phyloP scores from a whole-genome alignment of 2,888 invertebrate genomes.

The Chirona hameri region DNA sequence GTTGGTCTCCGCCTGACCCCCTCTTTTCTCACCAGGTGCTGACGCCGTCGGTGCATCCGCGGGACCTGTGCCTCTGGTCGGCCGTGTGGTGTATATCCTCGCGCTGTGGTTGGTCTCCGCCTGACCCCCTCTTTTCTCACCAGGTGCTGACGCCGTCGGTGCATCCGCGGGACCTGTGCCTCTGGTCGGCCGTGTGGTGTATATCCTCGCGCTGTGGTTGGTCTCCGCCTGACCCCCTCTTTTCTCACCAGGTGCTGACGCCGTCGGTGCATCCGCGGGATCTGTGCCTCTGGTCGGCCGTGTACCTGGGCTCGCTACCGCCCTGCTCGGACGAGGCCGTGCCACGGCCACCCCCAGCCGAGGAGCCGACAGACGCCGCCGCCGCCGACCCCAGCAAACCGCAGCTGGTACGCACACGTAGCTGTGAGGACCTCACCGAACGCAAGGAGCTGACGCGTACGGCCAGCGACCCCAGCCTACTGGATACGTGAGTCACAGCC shows the following conservation, averaged over 20 bases:
- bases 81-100: too few species aligned
- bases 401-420: conserved; percentile 47
- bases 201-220: too few species aligned
- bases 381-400: conserved; percentile 58
- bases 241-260: conserved; percentile 61
- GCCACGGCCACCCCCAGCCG: conserved; percentile 42
- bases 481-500: conserved; percentile 62
- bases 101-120: neutral
- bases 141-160: conserved; percentile 77
- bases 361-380: conserved; percentile 53
- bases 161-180: conserved; percentile 72
- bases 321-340: conserved; percentile 31
- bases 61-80: conserved; percentile 73
- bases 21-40: conserved; percentile 54
- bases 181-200: too few species aligned
- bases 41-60: conserved; percentile 79
- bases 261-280: conserved; percentile 80
- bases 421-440: conserved; percentile 6
- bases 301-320: conserved; percentile 63
- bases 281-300: conserved; percentile 76
- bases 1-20: neutral
- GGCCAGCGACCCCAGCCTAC: conserved; percentile 79
- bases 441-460: conserved; percentile 58
- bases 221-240: conserved; percentile 23
- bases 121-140: conserved; percentile 27